phyloP scores from a whole-genome alignment of 2,113 vertebrate species.

The Holacanthus passer region DNA sequence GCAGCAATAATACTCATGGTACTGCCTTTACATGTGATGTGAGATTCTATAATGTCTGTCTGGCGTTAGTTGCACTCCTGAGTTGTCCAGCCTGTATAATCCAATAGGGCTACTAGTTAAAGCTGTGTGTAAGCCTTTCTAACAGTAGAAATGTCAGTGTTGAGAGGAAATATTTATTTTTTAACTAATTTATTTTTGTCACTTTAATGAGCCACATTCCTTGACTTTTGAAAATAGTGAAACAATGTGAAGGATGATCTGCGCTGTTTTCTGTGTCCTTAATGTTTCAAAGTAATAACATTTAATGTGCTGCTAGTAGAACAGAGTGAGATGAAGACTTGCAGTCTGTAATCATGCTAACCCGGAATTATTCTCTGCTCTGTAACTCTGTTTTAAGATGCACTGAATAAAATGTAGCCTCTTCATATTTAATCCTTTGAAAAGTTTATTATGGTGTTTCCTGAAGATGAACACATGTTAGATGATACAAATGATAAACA shows the following conservation, averaged over 20 bases:
- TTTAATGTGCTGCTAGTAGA: slow-evolving; percentile 57
- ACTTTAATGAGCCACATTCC: slow-evolving; percentile 75
- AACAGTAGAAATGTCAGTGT: slow-evolving; percentile 51
- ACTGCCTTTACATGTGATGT: slow-evolving; percentile 31
- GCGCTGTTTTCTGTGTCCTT: slow-evolving; percentile 20
- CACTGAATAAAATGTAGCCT: slow-evolving; percentile 67
- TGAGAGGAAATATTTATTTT: slow-evolving; percentile 75
- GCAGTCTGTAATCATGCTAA: background rate
- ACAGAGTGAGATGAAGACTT: slow-evolving; percentile 21
- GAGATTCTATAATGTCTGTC: slow-evolving; percentile 16
- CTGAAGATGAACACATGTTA: background rate
- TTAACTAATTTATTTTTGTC: slow-evolving; percentile 81
- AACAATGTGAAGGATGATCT: slow-evolving; percentile 10
- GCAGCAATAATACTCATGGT: slow-evolving; percentile 65
- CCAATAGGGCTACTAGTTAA: slow-evolving; percentile 9
- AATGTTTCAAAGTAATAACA: slow-evolving; percentile 38
- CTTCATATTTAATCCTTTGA: slow-evolving; percentile 29
- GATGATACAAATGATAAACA: background rate
- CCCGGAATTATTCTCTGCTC: slow-evolving; percentile 24
- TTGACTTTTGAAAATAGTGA: slow-evolving; percentile 26
- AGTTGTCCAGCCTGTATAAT: slow-evolving; percentile 24
- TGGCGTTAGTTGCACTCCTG: slow-evolving; percentile 49
- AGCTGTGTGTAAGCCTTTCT: slow-evolving; percentile 21
- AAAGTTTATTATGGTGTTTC: background rate
- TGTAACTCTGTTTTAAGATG: slow-evolving; percentile 40